Evolutionary conservation across 2,888 invertebrate species (phyloP).

Genomic region (Agrotis ipsilon): DNA sequence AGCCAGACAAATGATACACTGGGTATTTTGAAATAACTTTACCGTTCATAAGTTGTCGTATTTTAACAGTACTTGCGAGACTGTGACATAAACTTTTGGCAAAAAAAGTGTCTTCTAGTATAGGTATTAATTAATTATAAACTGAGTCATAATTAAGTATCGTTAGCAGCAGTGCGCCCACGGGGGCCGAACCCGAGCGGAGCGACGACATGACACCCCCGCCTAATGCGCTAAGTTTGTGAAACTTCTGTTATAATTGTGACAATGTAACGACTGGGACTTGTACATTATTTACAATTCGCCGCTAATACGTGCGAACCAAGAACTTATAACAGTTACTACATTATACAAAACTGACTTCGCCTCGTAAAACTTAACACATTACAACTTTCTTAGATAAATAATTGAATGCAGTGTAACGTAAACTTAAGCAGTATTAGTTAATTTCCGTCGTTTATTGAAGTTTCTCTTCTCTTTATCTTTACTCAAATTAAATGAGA

Average conservation of each 20-base stretch:
- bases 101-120: neutral
- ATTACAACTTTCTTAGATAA: neutral
- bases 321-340: conserved; percentile 2
- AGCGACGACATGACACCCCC: no score
- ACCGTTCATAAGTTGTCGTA: neutral
- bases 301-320: neutral
- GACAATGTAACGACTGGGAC: conserved; percentile 20
- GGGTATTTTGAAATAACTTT: neutral
- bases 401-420: neutral
- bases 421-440: no score
- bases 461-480: no score
- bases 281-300: conserved; percentile 17
- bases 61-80: conserved; percentile 1
- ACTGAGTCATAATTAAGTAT: conserved; percentile 2
- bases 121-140: neutral
- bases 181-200: neutral
- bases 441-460: no score
- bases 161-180: neutral
- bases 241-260: conserved; percentile 11
- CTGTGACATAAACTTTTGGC: neutral
- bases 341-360: neutral
- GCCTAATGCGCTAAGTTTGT: conserved; percentile 33
- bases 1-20: neutral
- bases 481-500: no score
- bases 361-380: neutral